Conservation (phyloP, 2,797 vertebrate species). For the Oreonectes daqikongensis region DNA sequence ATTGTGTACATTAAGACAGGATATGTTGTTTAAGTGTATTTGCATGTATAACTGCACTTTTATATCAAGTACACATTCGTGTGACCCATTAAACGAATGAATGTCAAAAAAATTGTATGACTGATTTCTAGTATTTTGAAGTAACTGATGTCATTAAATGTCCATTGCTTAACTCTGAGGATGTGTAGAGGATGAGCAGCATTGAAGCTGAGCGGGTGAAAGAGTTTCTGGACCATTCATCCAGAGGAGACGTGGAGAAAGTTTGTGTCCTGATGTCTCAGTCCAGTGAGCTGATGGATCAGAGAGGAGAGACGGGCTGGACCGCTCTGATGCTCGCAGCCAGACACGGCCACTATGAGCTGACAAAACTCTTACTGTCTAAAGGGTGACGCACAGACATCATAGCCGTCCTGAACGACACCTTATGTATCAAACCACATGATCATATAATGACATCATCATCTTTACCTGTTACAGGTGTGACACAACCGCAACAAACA, state of each 20-base stretch:
- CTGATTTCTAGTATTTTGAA: too few relatives aligned
- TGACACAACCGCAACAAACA: constrained; percentile 81
- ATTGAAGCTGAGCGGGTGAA: constrained; percentile 72
- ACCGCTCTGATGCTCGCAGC: constrained; percentile 90
- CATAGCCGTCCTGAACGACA: neutral
- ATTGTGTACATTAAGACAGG: too few relatives aligned
- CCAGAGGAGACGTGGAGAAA: constrained; percentile 77
- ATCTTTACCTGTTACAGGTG: constrained; percentile 72
- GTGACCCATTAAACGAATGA: too few relatives aligned
- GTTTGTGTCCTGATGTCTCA: constrained; percentile 73
- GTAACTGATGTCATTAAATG: too few relatives aligned
- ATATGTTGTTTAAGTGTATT: too few relatives aligned
- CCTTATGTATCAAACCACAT: neutral
- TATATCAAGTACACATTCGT: too few relatives aligned
- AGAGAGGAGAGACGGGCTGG: constrained; percentile 82
- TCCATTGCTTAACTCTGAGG: neutral
- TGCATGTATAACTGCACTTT: too few relatives aligned
- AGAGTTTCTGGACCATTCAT: constrained; percentile 78
- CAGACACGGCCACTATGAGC: constrained; percentile 83
- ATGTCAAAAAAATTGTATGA: too few relatives aligned
- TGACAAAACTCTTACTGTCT: constrained; percentile 79
- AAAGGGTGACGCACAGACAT: constrained; percentile 77
- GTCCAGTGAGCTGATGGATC: constrained; percentile 77
- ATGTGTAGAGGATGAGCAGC: constrained; percentile 67
- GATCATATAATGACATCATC: neutral